A percentile compares a stretch with the other conserved stretches of the same genome.
phyloP scores from a whole-genome alignment of 2,797 vertebrate genomes.

The Hippopotamyrus pictus region DNA sequence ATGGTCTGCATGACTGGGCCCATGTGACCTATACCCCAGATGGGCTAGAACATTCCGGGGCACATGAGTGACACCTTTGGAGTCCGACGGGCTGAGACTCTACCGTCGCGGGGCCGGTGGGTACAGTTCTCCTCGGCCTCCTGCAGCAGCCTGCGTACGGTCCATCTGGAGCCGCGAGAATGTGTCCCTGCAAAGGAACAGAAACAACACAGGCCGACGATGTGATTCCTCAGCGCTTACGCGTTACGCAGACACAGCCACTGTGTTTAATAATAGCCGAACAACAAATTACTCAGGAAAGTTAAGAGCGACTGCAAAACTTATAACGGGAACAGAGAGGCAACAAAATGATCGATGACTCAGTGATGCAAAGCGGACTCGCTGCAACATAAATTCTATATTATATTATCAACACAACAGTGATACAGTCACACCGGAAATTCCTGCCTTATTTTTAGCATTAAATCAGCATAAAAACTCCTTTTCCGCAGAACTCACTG shows the following conservation, averaged over 20 bases:
- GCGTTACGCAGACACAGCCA: neutral
- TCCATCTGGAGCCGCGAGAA: neutral
- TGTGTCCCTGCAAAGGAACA: neutral
- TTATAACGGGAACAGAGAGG: neutral
- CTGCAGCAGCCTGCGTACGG: slow-evolving; percentile 2
- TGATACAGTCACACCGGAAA: neutral
- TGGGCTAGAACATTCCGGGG: neutral
- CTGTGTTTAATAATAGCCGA: neutral
- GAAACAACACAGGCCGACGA: neutral
- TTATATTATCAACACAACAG: neutral
- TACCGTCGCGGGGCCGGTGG: neutral
- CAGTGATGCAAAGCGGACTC: neutral
- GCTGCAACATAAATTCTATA: neutral
- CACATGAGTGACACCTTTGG: neutral
- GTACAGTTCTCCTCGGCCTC: slow-evolving; percentile 16
- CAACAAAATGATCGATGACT: neutral
- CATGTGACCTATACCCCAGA: neutral
- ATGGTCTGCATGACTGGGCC: neutral
- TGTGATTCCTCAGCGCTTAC: neutral
- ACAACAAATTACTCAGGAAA: neutral
- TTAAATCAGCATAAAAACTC: neutral
- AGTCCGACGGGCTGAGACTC: neutral
- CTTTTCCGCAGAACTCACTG: neutral
- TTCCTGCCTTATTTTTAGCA: neutral
- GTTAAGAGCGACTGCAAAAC: neutral